Conservation (phyloP, 2,888 invertebrate species). For the Diachrysia chrysitis region DNA sequence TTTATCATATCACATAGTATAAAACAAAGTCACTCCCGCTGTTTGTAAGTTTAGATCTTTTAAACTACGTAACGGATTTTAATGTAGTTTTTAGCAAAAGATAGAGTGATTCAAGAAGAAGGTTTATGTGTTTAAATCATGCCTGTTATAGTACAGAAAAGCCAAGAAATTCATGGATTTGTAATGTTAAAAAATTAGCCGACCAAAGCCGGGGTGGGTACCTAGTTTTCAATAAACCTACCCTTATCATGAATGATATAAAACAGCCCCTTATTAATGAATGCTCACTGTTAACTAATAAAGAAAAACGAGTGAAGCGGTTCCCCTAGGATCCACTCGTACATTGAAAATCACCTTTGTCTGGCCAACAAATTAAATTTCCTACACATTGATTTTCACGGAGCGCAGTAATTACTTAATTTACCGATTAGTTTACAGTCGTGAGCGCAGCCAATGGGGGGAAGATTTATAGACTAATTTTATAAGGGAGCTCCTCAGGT, state of each 20-base stretch:
- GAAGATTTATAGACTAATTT: constrained; percentile 77
- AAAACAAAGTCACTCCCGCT: no score
- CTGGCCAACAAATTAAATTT: constrained; percentile 82
- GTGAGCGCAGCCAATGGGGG: constrained; percentile 73
- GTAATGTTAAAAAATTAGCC: no score
- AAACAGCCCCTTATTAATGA: constrained; percentile 66
- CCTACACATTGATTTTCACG: constrained; percentile 83
- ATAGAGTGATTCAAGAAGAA: no score
- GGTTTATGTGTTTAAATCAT: no score
- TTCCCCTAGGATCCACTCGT: constrained; percentile 63
- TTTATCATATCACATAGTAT: no score
- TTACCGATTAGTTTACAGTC: constrained; percentile 82
- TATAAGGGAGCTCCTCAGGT: constrained; percentile 67
- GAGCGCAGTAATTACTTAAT: constrained; percentile 82
- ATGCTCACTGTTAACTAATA: constrained; percentile 65
- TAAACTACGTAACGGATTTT: no score
- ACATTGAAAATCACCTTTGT: constrained; percentile 73
- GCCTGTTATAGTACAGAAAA: no score
- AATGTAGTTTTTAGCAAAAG: no score
- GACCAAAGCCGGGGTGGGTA: no score
- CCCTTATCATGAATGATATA: constrained; percentile 60
- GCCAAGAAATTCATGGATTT: no score
- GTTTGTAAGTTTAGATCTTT: no score
- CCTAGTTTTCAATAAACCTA: constrained; percentile 49
- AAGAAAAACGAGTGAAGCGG: constrained; percentile 69